Conservation (phyloP, 2,797 vertebrate genomes). For the Pangasius mekongensis region DNA sequence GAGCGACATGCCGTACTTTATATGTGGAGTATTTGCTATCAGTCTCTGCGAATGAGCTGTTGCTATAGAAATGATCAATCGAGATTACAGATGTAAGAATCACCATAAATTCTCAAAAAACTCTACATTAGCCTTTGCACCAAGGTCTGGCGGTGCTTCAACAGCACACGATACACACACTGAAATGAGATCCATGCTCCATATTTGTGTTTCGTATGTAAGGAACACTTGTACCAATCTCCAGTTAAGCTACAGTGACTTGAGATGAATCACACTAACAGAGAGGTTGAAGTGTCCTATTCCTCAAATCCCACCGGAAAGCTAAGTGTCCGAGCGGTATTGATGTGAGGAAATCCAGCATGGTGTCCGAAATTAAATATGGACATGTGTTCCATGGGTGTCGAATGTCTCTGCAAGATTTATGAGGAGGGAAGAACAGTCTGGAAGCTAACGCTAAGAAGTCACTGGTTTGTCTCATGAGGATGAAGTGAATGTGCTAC, state of each 20-base stretch:
- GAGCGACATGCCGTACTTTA: background rate
- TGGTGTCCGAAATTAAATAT: slow-evolving; percentile 30
- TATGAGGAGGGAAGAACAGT: slow-evolving; percentile 22
- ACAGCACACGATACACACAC: slow-evolving; percentile 57
- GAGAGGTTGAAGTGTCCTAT: slow-evolving; percentile 15
- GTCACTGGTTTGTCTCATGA: background rate
- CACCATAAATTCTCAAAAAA: background rate
- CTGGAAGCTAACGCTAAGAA: background rate
- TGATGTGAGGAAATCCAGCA: slow-evolving; percentile 30
- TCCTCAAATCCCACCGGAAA: slow-evolving; percentile 30
- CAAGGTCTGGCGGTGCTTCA: slow-evolving; percentile 35
- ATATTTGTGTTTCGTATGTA: background rate
- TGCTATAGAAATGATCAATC: background rate
- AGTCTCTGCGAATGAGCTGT: background rate
- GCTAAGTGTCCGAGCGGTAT: slow-evolving; percentile 29
- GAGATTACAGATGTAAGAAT: background rate
- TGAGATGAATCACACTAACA: slow-evolving; percentile 35
- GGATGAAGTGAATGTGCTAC: background rate
- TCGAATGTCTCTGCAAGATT: slow-evolving; percentile 28
- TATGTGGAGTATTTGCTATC: background rate
- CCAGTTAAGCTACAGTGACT: background rate
- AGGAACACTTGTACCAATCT: background rate
- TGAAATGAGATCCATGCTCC: background rate
- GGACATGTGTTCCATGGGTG: slow-evolving; percentile 17
- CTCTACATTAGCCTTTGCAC: background rate